Evolutionary conservation across 1,140 invertebrate species (phyloP).

Genomic region (Maconellicoccus hirsutus): DNA sequence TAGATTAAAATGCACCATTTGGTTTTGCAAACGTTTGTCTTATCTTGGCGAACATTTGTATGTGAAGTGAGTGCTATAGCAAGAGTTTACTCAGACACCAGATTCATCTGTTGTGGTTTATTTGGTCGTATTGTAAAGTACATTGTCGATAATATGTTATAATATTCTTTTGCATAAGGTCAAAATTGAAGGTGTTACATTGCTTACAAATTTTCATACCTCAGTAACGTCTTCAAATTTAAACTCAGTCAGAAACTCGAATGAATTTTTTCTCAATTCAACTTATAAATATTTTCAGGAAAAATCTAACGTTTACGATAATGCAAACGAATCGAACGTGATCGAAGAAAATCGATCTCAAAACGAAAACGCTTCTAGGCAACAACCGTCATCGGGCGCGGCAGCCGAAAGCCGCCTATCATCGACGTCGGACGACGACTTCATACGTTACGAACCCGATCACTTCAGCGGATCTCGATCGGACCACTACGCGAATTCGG

Average conservation of each 20-base stretch:
- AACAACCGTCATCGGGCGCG: not conserved
- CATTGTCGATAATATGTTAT: no score
- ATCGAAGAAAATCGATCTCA: not conserved
- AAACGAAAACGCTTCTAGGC: not conserved
- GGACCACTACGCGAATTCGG: no score
- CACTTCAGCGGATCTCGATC: no score
- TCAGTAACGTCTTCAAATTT: no score
- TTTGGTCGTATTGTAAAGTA: not conserved
- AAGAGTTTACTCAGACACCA: not conserved
- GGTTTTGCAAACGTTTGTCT: not conserved
- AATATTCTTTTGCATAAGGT: no score
- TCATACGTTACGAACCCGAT: not conserved
- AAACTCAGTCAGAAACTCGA: no score
- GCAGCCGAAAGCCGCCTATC: not conserved
- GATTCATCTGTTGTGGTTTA: not conserved
- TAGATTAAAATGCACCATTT: not conserved
- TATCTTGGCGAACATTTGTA: not conserved
- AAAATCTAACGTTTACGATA: not conserved
- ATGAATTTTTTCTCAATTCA: no score
- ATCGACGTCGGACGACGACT: not conserved
- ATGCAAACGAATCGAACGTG: not conserved
- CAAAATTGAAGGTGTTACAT: no score
- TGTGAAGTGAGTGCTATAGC: not conserved
- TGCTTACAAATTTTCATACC: no score
- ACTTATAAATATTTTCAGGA: not conserved